Evolutionary conservation across 1,140 invertebrate genomes (phyloP).

Genomic region (Chironomus tepperi): DNA sequence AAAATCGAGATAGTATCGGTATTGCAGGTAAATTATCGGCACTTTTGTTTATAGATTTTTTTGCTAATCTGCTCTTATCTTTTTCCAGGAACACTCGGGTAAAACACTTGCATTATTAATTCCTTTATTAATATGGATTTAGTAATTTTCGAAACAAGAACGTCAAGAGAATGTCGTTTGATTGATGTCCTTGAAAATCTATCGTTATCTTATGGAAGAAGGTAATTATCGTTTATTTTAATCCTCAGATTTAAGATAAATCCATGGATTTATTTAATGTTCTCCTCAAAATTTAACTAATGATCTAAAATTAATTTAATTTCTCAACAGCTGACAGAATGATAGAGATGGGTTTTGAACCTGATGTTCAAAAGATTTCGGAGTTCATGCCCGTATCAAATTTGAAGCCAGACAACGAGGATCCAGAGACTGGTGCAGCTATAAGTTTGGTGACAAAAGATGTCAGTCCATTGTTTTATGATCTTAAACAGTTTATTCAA

Average conservation of each 20-base stretch:
- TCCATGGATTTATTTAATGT: no score
- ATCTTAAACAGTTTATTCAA: constrained; percentile 90
- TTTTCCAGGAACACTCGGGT: constrained; percentile 55
- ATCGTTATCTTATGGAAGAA: constrained; percentile 90
- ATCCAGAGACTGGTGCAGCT: constrained; percentile 89
- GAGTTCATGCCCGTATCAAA: constrained; percentile 98
- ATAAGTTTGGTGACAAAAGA: constrained; percentile 96
- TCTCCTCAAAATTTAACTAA: no score
- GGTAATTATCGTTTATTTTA: no score
- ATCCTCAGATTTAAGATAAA: no score
- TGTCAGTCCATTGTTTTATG: constrained; percentile 91
- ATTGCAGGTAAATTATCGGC: constrained; percentile 53
- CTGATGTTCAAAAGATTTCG: constrained; percentile 95
- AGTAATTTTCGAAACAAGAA: constrained; percentile 92
- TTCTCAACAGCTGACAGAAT: constrained; percentile 74
- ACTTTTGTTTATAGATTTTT: no score
- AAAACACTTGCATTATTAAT: constrained; percentile 98
- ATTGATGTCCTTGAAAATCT: constrained; percentile 99
- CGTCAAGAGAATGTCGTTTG: constrained; percentile 83
- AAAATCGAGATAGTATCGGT: constrained; percentile 99
- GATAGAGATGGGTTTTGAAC: constrained; percentile 99
- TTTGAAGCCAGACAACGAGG: constrained; percentile 96
- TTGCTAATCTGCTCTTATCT: constrained; percentile 58
- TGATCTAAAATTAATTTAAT: no score
- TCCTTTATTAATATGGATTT: constrained; percentile 96